Conservation (phyloP, 2,113 vertebrate genomes). For the Trochalopteron elliotii region DNA sequence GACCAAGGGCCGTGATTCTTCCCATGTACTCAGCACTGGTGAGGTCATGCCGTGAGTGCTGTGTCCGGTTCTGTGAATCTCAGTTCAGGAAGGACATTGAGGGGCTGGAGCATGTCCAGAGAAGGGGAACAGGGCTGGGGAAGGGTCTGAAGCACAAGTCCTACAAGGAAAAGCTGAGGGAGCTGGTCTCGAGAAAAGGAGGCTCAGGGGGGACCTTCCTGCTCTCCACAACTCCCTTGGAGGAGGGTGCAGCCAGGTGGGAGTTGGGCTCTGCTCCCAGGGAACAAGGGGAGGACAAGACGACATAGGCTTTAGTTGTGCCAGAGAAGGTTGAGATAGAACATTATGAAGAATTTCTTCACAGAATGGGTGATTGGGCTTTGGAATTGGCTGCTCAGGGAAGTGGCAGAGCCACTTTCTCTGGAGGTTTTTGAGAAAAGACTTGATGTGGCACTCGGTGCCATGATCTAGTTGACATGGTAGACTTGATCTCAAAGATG, state of each 20-base stretch:
- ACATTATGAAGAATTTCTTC: neutral
- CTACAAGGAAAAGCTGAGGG: neutral
- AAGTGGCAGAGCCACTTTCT: neutral
- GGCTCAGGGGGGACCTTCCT: neutral
- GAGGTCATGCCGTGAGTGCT: fast-evolving
- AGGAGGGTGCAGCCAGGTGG: neutral
- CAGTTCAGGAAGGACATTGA: no score
- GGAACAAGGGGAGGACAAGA: neutral
- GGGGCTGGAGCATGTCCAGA: neutral
- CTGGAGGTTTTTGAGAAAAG: neutral
- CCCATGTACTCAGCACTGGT: neutral
- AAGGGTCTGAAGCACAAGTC: neutral
- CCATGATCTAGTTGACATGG: fast-evolving
- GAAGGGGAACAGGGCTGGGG: neutral
- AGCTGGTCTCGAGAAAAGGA: neutral
- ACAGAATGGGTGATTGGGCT: neutral
- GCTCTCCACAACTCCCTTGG: neutral
- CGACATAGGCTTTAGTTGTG: neutral
- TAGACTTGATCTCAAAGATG: neutral
- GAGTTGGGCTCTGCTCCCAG: fast-evolving
- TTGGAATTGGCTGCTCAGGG: neutral
- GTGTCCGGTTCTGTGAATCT: neutral
- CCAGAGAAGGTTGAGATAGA: neutral
- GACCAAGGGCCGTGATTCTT: neutral
- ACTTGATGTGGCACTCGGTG: fast-evolving